Conservation (phyloP, 2,888 invertebrate genomes). For the Philereme vetulata region DNA sequence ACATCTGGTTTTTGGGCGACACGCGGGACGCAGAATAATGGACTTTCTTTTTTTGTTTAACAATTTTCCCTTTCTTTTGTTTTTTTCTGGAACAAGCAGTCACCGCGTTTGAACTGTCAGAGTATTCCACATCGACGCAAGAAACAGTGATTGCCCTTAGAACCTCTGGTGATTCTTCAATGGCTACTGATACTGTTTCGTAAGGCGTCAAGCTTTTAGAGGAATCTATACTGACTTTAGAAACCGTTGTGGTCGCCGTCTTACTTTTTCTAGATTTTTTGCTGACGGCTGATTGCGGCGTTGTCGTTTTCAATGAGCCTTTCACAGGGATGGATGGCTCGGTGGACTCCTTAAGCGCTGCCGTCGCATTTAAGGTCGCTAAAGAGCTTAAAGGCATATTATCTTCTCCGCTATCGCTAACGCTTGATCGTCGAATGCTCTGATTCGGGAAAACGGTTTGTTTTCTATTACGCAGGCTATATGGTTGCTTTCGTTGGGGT, state of each 20-base stretch:
- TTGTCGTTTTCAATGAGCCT: not conserved
- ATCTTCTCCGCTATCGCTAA: constrained; percentile 5
- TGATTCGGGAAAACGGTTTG: too few relatives aligned
- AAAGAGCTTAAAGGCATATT: constrained; percentile 6
- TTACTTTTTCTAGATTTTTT: not conserved
- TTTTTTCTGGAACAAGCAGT: too few relatives aligned
- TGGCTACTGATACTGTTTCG: not conserved
- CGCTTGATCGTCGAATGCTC: too few relatives aligned
- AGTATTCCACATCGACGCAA: too few relatives aligned
- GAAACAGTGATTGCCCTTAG: too few relatives aligned
- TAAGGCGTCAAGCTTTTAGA: not conserved
- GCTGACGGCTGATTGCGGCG: not conserved
- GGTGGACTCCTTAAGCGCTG: not conserved
- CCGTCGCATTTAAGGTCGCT: too few relatives aligned
- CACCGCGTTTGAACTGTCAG: too few relatives aligned
- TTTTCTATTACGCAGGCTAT: not conserved
- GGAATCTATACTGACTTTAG: not conserved
- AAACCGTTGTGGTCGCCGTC: too few relatives aligned
- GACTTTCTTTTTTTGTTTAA: too few relatives aligned
- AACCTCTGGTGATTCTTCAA: not conserved
- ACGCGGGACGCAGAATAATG: too few relatives aligned
- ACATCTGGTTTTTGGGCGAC: too few relatives aligned
- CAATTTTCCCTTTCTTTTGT: too few relatives aligned
- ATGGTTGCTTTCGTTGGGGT: not conserved
- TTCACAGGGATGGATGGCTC: not conserved